Base-by-base conservation (phyloP, 2,888 invertebrate genomes). In the Conus canariensis region DNA sequence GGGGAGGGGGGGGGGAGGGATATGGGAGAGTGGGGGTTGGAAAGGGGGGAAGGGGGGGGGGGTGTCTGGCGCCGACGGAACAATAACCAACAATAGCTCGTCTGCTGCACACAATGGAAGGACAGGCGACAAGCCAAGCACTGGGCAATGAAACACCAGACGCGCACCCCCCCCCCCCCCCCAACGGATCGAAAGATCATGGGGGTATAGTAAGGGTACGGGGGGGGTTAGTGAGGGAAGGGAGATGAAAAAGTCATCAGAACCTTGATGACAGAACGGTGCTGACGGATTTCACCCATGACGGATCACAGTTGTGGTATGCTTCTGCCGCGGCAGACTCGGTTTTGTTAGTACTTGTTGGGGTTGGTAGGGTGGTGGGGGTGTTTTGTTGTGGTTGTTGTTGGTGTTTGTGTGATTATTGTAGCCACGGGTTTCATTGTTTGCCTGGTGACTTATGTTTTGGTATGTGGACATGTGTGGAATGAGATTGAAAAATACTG, bases 61-160 rank as follows among this genome's bases (percentile, higher is more conserved):
- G 14, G 77, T 80, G 45, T 80, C 64, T 64, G 77, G 77, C 77
- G 77, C 77, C 77, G 12, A 45, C 22, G 12, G 77, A 30, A 80
- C 77, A 80, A 80, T 80, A 22, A 22, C 16, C 77, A 80, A 80
- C 77, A 80, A 80, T 80, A 22, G 77, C 30, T 80, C 30, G 77
- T 80, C 77, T 80, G 77, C 77, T 22, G 77, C 77, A 80, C 77
- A 80, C 77, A 80, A 80, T 80, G 77, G 77, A 8, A 45, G 30
- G 77, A 80, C 30, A 30, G 77, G 77, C 77, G 77, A 80, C 77
- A 80, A 30, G 45, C 12, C 30, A 30, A 22, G 70, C 16, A 80
- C 30, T 10, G 77, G 77, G 30, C 30, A 77, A 30, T 25, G 12
- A 80, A 30, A 30, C 77, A 80, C 10, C 77, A 64, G 64, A 22